Base-by-base conservation (phyloP, 1,140 invertebrate genomes). In the Brachionus manjavacas region DNA sequence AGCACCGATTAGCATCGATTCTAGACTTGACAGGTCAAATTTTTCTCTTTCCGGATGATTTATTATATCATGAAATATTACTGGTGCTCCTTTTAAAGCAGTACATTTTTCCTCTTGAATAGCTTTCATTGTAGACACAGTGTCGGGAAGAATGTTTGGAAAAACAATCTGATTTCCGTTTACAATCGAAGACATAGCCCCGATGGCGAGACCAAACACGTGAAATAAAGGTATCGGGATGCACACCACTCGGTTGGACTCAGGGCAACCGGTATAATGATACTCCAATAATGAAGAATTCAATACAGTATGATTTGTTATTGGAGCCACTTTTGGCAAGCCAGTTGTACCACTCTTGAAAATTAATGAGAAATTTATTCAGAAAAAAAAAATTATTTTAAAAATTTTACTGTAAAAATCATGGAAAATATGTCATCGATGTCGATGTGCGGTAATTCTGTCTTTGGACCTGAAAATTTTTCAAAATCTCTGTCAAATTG, bases 21-120 rank as follows among this genome's bases (percentile, higher is more conserved):
- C 86, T 43, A 92, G 84, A 2, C 87, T 88, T 11, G 86, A 86
- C 16, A 91, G 49, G 84, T 92, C 87, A 84, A 87, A 89, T n/a
- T 86, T 85, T 20, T 86, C 74, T 83, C 90, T 88, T 1, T 88
- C 85, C 1, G 88, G 88, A 55, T 88, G 88, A 80, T 91, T 90
- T 46, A 95, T 86, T 80, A 95, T 91, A 88, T 98, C 95, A 81
- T 97, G 93, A 88, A 94, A 96, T 96, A 99, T 99, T 0, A 96
- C 98, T 3, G 97, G 97, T 0, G 96, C 98, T 14, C 96, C 96
- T 86, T 94, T 94, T 14, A 95, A 88, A 4, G 94, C 87, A 3
- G 92, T 93, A 86, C 95, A 95, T 92, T 92, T 93, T 88, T 96
- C 93, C n/a, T 92, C 88, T n/a, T 91, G 88, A 16, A 95, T 91